Evolutionary conservation across 2,113 vertebrate genomes (phyloP), one percentile per base, ranked within the genome.

Genomic region (Columba livia): DNA sequence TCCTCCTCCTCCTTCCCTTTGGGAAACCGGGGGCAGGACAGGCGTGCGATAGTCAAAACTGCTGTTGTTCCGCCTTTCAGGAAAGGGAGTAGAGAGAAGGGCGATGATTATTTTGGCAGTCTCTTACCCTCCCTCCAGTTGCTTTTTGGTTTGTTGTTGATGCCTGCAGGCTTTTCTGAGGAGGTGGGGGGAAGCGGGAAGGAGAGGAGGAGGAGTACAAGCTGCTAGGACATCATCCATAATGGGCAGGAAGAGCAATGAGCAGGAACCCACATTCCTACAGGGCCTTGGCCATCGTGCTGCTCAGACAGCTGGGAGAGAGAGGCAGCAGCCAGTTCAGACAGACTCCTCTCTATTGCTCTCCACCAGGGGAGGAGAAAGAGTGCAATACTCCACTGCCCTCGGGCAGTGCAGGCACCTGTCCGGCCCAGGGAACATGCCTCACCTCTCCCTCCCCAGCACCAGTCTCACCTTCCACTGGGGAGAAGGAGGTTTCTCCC

Each of bases 121-220:
- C 96, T 93, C 92, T 95, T 95, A 85, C 86, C 77, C 96, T 94
- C 93, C 74, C 95, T 93, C 94, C 80, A 31, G 79, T 93, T 95
- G 88, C 53, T 96, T 95, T 97, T 97, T 97, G 95, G 96, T 96
- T 97, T 96, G 87, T 80, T 93, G 78, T 94, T 95, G 92, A 89
- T 86, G 91, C 89, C 93, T 95, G 94, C 94, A 96, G 88, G 80
- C 88, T 92, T 93, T 95, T 96, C 73, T 77, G 79, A 79, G 53
- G 82, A 77, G 40, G 28, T 47, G 57, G 38, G 56, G 34, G 58
- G 54, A 54, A 86, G 81, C 61, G 93, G 86, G 69, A 83, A 44
- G 88, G 87, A 89, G 84, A 91, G 60, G 80, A 90, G 82, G 90
- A 90, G 82, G 90, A 82, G 73, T 62, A 94, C 67, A 84, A 93